Conservation (phyloP, 37 sponge, comb jelly and placozoan genomes). For the Beroe ovata region DNA sequence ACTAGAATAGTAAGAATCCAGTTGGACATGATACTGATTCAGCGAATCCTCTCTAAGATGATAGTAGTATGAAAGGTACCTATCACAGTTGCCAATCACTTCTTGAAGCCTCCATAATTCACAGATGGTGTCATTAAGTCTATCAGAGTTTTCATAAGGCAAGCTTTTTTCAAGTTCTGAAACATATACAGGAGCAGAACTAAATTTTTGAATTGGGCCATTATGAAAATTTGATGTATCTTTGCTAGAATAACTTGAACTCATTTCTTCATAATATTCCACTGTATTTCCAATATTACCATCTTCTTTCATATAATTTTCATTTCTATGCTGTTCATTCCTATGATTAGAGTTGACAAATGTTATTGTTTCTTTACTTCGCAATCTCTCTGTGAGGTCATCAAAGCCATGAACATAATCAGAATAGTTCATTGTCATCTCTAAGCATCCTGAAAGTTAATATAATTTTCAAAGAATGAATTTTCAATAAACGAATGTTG, state of each 20-base stretch:
- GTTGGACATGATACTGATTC: neutral
- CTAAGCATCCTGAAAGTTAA: neutral
- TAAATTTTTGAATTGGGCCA: neutral
- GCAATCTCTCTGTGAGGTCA: constrained; percentile 2
- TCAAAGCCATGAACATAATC: neutral
- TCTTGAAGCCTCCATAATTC: constrained; percentile 58
- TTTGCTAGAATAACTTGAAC: neutral
- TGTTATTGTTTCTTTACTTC: constrained; percentile 6
- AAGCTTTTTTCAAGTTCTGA: constrained; percentile 50
- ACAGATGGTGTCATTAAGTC: neutral
- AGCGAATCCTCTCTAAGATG: constrained; percentile 14
- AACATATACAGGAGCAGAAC: constrained; percentile 2
- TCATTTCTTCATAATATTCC: constrained; percentile 20
- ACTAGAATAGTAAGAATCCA: constrained; percentile 17
- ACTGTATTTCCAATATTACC: neutral
- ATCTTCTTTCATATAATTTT: constrained; percentile 27
- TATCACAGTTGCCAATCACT: constrained; percentile 9
- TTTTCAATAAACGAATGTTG: too few relatives aligned
- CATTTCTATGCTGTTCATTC: constrained; percentile 19
- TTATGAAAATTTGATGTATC: neutral
- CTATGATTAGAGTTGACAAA: constrained; percentile 26
- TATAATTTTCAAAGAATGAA: neutral
- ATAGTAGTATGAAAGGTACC: constrained; percentile 14
- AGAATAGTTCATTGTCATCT: neutral
- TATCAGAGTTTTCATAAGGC: neutral